Conservation (phyloP, 2,113 vertebrate species). For the Sebastes fasciatus region DNA sequence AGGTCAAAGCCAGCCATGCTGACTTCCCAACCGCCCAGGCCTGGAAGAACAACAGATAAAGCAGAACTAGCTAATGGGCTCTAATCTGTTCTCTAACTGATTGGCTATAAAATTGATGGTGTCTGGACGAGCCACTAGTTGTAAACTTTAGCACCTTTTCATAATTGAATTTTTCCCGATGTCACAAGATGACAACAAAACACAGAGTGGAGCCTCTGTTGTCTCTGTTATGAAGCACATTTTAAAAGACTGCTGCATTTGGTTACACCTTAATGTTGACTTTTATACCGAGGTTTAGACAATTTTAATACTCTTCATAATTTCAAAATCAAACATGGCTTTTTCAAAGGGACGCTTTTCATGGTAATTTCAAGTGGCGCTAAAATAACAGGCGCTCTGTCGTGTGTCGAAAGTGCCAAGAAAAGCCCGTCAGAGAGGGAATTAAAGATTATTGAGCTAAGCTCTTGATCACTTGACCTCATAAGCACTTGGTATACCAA, state of each 20-base stretch:
- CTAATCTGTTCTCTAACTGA: neutral
- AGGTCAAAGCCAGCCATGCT: conserved; percentile 76
- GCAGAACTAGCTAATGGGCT: conserved; percentile 33
- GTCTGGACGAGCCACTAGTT: neutral
- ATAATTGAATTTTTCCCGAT: neutral
- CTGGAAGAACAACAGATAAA: conserved; percentile 42
- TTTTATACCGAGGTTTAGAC: neutral
- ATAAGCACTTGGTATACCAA: conserved; percentile 70
- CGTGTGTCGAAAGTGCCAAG: conserved; percentile 58
- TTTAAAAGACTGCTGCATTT: neutral
- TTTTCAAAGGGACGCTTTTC: conserved; percentile 27
- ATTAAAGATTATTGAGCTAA: conserved; percentile 79
- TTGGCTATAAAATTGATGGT: neutral
- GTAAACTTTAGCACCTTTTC: conserved; percentile 2
- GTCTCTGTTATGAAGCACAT: neutral
- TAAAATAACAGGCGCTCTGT: conserved; percentile 45
- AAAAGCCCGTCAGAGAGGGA: conserved; percentile 69
- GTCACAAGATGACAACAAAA: conserved; percentile 12
- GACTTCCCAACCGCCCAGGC: conserved; percentile 59
- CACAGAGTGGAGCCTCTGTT: neutral
- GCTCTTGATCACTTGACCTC: conserved; percentile 71
- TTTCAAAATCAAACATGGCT: conserved; percentile 4
- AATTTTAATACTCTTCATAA: neutral
- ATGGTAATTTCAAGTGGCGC: conserved; percentile 12
- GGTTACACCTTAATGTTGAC: neutral